Base-by-base conservation (phyloP, 2,888 invertebrate genomes). In the Aquatica leii region DNA sequence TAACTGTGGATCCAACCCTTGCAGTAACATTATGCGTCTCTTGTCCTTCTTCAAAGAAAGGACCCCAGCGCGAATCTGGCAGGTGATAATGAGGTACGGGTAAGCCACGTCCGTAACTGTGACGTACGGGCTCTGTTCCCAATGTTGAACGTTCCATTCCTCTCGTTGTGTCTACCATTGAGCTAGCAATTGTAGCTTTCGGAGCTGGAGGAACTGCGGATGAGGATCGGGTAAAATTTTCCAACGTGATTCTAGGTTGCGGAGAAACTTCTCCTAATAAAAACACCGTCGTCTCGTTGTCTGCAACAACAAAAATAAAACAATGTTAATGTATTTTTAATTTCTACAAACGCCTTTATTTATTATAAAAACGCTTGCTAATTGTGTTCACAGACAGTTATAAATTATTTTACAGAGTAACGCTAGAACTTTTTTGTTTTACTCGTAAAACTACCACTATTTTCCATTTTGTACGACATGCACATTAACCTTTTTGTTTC, bases 41-140 rank as follows among this genome's bases (percentile, higher is more conserved):
- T 17, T 82, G 80, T 59, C 86, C 87, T 69, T 86, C 86, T 74
- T 87, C 86, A 77, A 87, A 88, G 77, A 85, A 87, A 1, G 87
- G 87, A 20, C 91, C 91, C 87, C 89, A 90, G 56, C 79, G 74
- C 24, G 79, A 75, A 62, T 79, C 77, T 40, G 78, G 76, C 59
- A 74, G 66, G 75, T 90, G 90, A 66, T 76, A 79, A 70, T 78
- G 78, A 49, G 78, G 77, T 53, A 71, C 69, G 21, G 75, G 75
- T 55, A 76, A 76, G 58, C 75, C 74, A 46, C 77, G 76, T 46
- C 72, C 76, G 48, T 73, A 69, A 67, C 74, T 73, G 63, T 77
- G 77, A 53, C 76, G 72, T 41, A 76, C 74, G 34, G 74, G 68
- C 64, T 73, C 74, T 14, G 71, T 70, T 24, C 68, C 60, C n/a